Conservation (phyloP, 2,888 invertebrate species). For the Calephelis perditalis region DNA sequence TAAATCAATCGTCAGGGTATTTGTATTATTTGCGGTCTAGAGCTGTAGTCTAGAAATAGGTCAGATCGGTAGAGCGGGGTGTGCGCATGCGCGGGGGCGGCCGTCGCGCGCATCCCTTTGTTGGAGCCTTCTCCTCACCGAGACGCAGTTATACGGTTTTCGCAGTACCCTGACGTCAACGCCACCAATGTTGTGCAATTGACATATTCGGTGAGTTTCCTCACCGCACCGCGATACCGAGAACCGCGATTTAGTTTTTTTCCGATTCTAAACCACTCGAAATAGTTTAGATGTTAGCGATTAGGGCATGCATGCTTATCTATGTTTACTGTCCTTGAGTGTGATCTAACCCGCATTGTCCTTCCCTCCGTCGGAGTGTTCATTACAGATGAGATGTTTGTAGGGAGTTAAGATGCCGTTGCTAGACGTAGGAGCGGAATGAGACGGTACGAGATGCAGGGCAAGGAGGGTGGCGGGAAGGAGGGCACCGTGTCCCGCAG, state of each 20-base stretch:
- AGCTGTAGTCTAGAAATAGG: conserved; percentile 45
- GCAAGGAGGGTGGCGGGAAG: conserved; percentile 52
- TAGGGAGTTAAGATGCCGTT: conserved; percentile 68
- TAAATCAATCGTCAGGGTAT: conserved; percentile 15
- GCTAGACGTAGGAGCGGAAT: conserved; percentile 67
- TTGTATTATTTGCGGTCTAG: conserved; percentile 23
- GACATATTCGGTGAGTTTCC: conserved; percentile 56
- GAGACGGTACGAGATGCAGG: conserved; percentile 66
- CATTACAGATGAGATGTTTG: conserved; percentile 66
- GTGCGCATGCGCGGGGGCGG: conserved; percentile 43
- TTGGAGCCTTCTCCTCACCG: conserved; percentile 31
- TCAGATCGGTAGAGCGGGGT: conserved; percentile 35
- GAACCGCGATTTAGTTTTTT: conserved; percentile 35
- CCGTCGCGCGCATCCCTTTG: conserved; percentile 35
- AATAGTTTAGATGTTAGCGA: conserved; percentile 63
- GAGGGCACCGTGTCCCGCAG: conserved; percentile 82
- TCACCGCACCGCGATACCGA: conserved; percentile 24
- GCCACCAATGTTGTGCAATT: conserved; percentile 44
- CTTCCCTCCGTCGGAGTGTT: conserved; percentile 54
- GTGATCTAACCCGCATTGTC: conserved; percentile 53
- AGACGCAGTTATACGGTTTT: conserved; percentile 41
- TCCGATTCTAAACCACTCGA: conserved; percentile 44
- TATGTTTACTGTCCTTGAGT: conserved; percentile 60
- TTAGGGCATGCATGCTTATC: conserved; percentile 69
- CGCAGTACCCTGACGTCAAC: conserved; percentile 40